Evolutionary conservation across 1,140 invertebrate genomes (phyloP), one percentile per base, ranked within the genome.

Genomic region (Heliothis subflexa): DNA sequence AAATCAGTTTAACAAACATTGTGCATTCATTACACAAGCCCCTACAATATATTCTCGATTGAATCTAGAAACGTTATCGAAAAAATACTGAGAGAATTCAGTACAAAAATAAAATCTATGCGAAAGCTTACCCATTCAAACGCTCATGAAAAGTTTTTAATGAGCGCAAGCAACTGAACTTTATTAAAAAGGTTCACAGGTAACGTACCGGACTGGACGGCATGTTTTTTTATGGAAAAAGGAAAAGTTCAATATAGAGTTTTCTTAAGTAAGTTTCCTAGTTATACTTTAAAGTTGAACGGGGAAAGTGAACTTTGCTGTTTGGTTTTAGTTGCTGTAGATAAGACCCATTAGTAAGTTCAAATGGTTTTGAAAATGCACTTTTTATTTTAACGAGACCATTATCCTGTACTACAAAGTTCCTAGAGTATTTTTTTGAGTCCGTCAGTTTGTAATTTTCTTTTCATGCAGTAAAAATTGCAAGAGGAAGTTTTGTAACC

Each of bases 1-100:
- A 71, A 71, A 71, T 54, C 68, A 71, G 68, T 71, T 71, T 52
- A 54, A 71, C 68, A 71, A 71, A 71, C 50, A 18, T 13, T 55
- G 50, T 12, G 45, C 25, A 54, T 25, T 71, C 50, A 55, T 71
- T 71, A 55, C 33, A 40, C 14, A 21, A 55, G 14, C 68, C 14
- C 21, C 50, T 71, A 71, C 68, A 16, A 33, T 54, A 16, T 55
- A 9, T 52, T 55, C 50, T 71, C 49, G 68, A 68, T 18, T 40
- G 12, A 55, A 50, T 14, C 12, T 28, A 49, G 9, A 11, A 68
- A 52, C 18, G 25, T 50, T 68, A 47, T 68, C 64, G 50, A 71
- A 55, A 50, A 9, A 50, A 70, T 33, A 28, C 21, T 21, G 45
- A 18, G 45, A 13, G 40, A 40, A 21, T 47, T 47, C 61, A 64